Evolutionary conservation across 64 coral and sea anemone species (phyloP), one percentile per base, ranked within the genome.

Genomic region (Porites australiensis): DNA sequence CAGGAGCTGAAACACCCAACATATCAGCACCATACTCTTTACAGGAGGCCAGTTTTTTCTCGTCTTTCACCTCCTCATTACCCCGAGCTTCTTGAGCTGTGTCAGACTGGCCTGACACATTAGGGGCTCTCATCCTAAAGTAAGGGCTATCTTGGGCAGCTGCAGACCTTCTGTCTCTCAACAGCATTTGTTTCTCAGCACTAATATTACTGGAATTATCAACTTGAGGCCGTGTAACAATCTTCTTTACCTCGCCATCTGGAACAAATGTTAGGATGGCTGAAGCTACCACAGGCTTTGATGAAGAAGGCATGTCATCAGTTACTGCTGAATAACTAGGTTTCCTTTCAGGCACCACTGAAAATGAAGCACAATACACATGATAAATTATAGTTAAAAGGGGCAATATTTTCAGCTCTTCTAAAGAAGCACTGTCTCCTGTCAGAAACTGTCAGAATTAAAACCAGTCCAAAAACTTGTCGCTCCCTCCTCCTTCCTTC

Each of bases 251-350:
- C 47, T 83, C 91, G 46, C 74, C 78, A 58, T 93, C 91, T 54
- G 91, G 83, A 19, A 93, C 75, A 79, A 93, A 93, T 58, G 82
- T 93, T 18, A 93, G 72, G 50, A 27, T 79, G 12, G 85, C 91
- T 58, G 79, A 71, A 8, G 89, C 45, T 22, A 62, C 46, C 8
- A 65, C 50, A 10, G 44, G 81, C 37, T 64, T 69, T 51, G 63
- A 46, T 69, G 45, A 50, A 21, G 81, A 21, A 68, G 44, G 23
- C 18, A 16, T 9, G 11, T 18, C 63, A 69, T 44, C 51, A 51
- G 67, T 63, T 50, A 49, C 81, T 46, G 49, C 63, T 50, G 81
- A 6, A 22, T 3, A 14, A 21, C 2, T n/a, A 7, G 45, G 0
- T 19, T 84, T 50, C 47, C 19, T 20, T 69, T 84, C 27, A 21